Evolutionary conservation across 2,888 invertebrate species (phyloP), one percentile per base, ranked within the genome.

Genomic region (Laothoe populi): DNA sequence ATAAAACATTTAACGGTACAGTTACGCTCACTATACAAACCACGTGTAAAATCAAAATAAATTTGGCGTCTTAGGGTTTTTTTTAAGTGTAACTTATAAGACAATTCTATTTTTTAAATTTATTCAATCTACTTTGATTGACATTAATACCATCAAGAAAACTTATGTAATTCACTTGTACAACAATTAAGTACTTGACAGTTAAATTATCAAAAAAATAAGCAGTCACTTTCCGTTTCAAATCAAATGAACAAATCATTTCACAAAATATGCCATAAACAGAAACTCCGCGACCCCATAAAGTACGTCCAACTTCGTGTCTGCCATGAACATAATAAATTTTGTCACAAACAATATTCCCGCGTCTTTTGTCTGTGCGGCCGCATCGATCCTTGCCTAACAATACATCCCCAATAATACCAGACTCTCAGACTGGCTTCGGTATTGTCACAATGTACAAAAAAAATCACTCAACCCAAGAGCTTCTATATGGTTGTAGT

Each of bases 281-380:
- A 31, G 31, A 44, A 44, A n/a, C 16, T 13, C 11, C 11, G 19
- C 11, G 23, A 40, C 4, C 40, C 60, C 23, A 11, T 38, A 24
- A 64, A 73, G 71, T 68, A 70, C 70, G 72, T 71, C 70, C 66
- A 66, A 70, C 74, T 74, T 70, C 74, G 72, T 73, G 71, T 75
- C 77, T 77, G 79, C 82, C 78, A 78, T 77, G 75, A 82, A 84
- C 80, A 81, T 88, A 90, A 90, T 90, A 91, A 90, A 90, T 90
- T 90, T 90, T 84, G 86, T 88, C 86, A 88, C 90, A 90, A 90
- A 91, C 90, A 90, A 90, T 90, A 90, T 90, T 88, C 87, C 84
- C 82, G 69, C 78, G 80, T 82, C 89, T 86, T 87, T 90, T 90
- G 90, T 92, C 85, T 84, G 86, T 61, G 79, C 71, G 78, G 75